Base-by-base conservation (phyloP, 2,797 vertebrate species). In the Bryconaethiops microstoma region DNA sequence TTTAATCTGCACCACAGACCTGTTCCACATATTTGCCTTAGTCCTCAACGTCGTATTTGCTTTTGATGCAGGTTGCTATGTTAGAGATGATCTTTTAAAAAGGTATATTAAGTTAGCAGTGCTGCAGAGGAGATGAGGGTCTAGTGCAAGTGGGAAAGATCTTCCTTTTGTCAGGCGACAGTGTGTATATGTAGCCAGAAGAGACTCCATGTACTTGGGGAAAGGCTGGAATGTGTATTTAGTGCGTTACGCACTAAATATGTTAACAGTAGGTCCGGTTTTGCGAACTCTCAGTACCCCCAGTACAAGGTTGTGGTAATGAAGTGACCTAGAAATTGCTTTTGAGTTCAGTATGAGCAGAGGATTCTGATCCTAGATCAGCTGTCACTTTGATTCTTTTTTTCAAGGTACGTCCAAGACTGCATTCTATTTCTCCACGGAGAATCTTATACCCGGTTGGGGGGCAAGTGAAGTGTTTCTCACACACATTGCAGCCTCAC, bases 1-100 rank as follows among this genome's bases (percentile, higher is more conserved):
- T 78, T 81, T 54, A 13, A 35, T 76, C 78, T 69, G 74, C 64
- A 16, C 2, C 35, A 35, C 52, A 57, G 71, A 39, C 54, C 54
- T 16, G 21, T 7, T 70, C 42, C 35, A 55, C 23, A 0, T 35
- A 35, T 70, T 70, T 70, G 48, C 48, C 50, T 50, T 71, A 52
- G 68, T 52, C 13, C 8, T 72, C 14, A 19, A 29, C 21, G 3
- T 9, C 52, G 19, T 35, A n/a, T 72, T 72, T 21, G 2, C 35
- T 35, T 35, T 35, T 35, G 39, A 40, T 35, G 35, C 39, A 67
- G 6, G 4, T 39, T 72, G 23, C 69, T 72, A 14, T 29, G 48
- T 9, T 72, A 29, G 25, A 55, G 35, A 25, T 7, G 4, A 4
- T 35, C 23, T 48, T 68, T 42, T 39, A 35, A 5, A 25, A 70